Base-by-base conservation (phyloP, 2,888 invertebrate genomes). In the Petrolisthes cinctipes region DNA sequence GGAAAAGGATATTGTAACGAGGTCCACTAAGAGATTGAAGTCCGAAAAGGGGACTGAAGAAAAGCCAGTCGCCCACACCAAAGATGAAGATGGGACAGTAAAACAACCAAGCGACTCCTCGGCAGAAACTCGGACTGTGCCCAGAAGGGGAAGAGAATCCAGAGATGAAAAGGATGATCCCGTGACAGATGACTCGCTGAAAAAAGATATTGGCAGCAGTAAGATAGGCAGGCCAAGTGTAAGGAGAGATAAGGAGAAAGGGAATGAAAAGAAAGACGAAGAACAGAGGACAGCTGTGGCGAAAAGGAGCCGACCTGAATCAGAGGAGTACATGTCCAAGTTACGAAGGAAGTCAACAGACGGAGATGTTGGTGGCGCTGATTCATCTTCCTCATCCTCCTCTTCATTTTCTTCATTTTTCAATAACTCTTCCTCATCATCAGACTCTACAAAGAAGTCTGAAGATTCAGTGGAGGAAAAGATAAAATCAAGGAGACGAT, bases 1-100 rank as follows among this genome's bases (percentile, higher is more conserved):
- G 79, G 89, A 89, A 76, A 89, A 89, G 54, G 89, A 89, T 82
- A 89, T 89, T 61, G 84, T 89, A 14, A 89, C 89, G 6, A 84
- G 89, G 23, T 89, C 89, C 7, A 88, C 87, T 4, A 89, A 89
- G 56, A 83, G 86, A 51, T 57, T 89, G 20, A 89, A 89, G 53
- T 71, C 71, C 5, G 86, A 86, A 51, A 83, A 86, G 20, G 78
- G 20, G 6, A 78, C n/a, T 23, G 86, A 89, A 23, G 82, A 88
- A 54, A 83, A 79, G 54, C 79, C 61, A n/a, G 53, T 14, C 23
- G 71, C 81, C 4, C 81, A 57, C 9, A 7, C 17, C 20, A 80
- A 86, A 66, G 85, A 85, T 11, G 85, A 86, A 73, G 73, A 80
- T 11, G 53, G 71, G 71, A 71, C 37, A 73, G 11, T 37, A 37